phyloP scores from a whole-genome alignment of 2,113 vertebrate genomes.

The Elgaria multicarinata region DNA sequence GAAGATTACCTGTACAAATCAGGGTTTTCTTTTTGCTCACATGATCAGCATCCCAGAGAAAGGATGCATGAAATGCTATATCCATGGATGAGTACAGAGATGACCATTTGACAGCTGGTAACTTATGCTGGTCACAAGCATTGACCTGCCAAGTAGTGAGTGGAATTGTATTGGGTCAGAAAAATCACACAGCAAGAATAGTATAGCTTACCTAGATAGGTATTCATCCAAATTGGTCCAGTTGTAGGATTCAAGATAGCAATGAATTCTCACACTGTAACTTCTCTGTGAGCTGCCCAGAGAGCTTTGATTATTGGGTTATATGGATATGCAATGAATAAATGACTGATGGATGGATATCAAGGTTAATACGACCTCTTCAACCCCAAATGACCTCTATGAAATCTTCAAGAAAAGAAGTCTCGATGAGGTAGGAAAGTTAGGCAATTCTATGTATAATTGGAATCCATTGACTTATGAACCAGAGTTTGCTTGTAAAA shows the following conservation, averaged over 20 bases:
- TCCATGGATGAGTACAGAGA: too few relatives aligned
- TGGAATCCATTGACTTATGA: background rate
- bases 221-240: background rate
- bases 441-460: background rate
- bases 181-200: background rate
- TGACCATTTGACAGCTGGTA: too few relatives aligned
- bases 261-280: background rate
- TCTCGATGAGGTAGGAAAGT: background rate
- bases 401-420: background rate
- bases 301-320: background rate
- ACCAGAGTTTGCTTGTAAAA: conserved; percentile 6
- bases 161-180: background rate
- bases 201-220: too few relatives aligned
- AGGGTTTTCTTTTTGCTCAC: too few relatives aligned
- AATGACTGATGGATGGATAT: background rate
- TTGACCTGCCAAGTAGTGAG: too few relatives aligned
- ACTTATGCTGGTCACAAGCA: too few relatives aligned
- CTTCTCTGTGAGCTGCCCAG: background rate
- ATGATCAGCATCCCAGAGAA: too few relatives aligned
- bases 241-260: background rate
- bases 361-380: background rate
- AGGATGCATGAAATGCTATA: too few relatives aligned
- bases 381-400: background rate
- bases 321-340: background rate
- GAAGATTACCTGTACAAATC: too few relatives aligned